phyloP scores from a whole-genome alignment of 2,888 invertebrate genomes.

The Eristalinus sepulchralis region DNA sequence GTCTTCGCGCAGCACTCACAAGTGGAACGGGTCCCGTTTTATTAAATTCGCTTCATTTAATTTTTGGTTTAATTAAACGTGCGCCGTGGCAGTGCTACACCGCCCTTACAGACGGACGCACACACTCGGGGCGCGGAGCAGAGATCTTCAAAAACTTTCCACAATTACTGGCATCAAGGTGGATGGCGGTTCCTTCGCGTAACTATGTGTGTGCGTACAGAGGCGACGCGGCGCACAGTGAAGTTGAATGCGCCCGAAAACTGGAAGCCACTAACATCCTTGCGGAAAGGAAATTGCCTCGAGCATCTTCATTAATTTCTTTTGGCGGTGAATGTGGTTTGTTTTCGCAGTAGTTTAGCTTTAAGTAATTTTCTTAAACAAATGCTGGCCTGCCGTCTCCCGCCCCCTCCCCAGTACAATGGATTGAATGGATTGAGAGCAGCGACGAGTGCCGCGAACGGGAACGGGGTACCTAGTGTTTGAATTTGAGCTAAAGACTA shows the following conservation, averaged over 20 bases:
- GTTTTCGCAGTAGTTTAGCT: conserved; percentile 26
- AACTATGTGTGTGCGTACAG: neutral
- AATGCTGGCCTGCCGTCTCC: neutral
- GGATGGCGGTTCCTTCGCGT: conserved; percentile 36
- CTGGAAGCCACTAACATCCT: conserved; percentile 46
- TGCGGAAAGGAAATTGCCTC: conserved; percentile 49
- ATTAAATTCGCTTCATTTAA: conserved; percentile 70
- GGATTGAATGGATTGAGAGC: conserved; percentile 12
- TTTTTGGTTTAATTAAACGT: conserved; percentile 70
- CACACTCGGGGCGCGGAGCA: neutral
- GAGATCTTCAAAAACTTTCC: conserved; percentile 39
- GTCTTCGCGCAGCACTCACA: conserved; percentile 42
- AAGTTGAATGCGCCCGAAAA: conserved; percentile 2
- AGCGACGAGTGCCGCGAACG: neutral
- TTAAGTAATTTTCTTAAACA: conserved; percentile 30
- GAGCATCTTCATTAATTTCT: conserved; percentile 54
- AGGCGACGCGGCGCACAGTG: neutral
- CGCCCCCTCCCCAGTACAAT: neutral
- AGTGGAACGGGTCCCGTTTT: conserved; percentile 52
- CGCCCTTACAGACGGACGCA: neutral
- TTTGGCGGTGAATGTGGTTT: conserved; percentile 39
- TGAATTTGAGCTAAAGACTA: neutral
- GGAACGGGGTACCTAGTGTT: neutral
- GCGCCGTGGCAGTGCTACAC: conserved; percentile 22
- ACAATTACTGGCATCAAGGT: conserved; percentile 59